Conservation (phyloP, 2,888 invertebrate species). For the Agonopterix heracliana region DNA sequence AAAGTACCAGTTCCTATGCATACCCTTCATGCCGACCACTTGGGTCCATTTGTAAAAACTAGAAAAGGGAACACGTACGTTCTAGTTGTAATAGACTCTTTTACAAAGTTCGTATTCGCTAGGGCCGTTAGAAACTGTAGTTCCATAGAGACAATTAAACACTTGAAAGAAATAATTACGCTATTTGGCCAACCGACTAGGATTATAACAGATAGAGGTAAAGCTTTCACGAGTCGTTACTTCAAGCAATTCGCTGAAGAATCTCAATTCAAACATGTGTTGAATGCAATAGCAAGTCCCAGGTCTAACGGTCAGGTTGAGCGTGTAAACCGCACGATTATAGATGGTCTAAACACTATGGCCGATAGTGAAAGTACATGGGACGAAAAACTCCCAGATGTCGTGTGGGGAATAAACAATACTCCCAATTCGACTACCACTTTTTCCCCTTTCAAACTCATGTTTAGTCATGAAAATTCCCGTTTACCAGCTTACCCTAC, state of each 20-base stretch:
- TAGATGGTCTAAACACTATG: conserved; percentile 10
- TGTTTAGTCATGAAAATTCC: conserved; percentile 6
- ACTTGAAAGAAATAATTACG: conserved; percentile 9
- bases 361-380: conserved; percentile 7
- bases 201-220: conserved; percentile 9
- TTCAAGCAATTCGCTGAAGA: conserved; percentile 12
- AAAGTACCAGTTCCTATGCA: conserved; percentile 16
- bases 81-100: conserved; percentile 16
- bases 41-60: conserved; percentile 19
- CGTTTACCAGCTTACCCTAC: not conserved
- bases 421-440: conserved; percentile 7
- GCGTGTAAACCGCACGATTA: conserved; percentile 5
- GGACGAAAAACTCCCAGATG: conserved; percentile 8
- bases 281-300: conserved; percentile 9
- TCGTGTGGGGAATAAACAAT: conserved; percentile 16
- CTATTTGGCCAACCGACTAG: conserved; percentile 12
- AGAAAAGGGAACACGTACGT: conserved; percentile 14
- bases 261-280: conserved; percentile 10
- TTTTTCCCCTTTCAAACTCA: conserved; percentile 10
- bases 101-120: conserved; percentile 17
- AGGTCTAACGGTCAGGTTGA: conserved; percentile 9
- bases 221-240: conserved; percentile 9
- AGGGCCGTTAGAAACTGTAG: conserved; percentile 7
- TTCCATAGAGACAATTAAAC: conserved; percentile 11
- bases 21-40: conserved; percentile 19